phyloP scores from a whole-genome alignment of 2,113 vertebrate species.

The Spea bombifrons region DNA sequence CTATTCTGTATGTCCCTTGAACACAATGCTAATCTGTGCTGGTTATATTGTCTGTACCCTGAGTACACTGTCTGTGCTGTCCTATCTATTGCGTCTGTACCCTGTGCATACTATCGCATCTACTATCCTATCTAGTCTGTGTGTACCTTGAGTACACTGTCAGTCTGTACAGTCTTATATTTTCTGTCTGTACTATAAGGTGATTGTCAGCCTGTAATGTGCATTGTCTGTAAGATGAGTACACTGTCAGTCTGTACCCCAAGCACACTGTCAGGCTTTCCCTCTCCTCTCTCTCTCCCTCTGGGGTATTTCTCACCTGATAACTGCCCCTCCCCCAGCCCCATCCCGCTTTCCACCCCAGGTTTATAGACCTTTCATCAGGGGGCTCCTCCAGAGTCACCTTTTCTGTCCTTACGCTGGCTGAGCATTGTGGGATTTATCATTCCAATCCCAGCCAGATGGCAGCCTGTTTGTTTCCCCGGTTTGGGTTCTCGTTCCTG shows the following conservation, averaged over 20 bases:
- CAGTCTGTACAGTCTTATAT: not conserved
- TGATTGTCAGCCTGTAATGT: not conserved
- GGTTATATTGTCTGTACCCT: not conserved
- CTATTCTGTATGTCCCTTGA: not conserved
- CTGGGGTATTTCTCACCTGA: not conserved
- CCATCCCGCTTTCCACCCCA: too few species aligned
- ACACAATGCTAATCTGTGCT: not conserved
- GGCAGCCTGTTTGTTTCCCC: too few species aligned
- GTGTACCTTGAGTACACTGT: not conserved
- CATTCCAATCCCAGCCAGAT: too few species aligned
- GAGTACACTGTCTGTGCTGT: not conserved
- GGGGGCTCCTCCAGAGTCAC: too few species aligned
- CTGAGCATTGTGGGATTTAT: too few species aligned
- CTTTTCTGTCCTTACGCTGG: too few species aligned
- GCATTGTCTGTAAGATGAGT: too few species aligned
- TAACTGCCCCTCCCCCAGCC: too few species aligned
- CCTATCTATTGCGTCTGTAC: not conserved
- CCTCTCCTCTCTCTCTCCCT: not conserved
- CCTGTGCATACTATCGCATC: not conserved
- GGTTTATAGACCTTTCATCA: too few species aligned
- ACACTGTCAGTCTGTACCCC: too few species aligned
- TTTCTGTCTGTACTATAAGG: not conserved
- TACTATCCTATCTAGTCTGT: not conserved
- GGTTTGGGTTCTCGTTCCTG: too few species aligned
- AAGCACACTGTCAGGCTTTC: not conserved